These are phyloP conservation scores for Pasiphila rectangulata DNA, from an alignment of 2,888 invertebrate genomes.

Conservation along the genomic window DNA sequence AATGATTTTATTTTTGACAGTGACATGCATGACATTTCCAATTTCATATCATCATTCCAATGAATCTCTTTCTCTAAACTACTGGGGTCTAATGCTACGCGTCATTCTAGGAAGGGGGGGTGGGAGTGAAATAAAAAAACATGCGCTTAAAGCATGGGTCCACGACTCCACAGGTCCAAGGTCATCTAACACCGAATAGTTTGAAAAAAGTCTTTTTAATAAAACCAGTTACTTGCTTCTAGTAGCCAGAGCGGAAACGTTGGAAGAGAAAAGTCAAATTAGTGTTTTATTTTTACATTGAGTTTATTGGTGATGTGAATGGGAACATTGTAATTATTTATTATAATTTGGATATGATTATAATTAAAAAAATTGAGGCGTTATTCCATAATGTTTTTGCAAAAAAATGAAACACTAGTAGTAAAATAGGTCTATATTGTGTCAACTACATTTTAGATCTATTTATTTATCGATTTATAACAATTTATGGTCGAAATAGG, in stretches of 20 bases:
- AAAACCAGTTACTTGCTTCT: slow-evolving; percentile 76
- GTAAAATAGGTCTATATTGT: too few relatives aligned
- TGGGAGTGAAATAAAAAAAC: slow-evolving; percentile 37
- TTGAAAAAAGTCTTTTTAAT: slow-evolving; percentile 37
- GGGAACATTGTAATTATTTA: slow-evolving; percentile 7
- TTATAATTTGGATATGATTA: slow-evolving; percentile 6
- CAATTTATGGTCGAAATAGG: too few relatives aligned
- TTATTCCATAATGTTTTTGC: slow-evolving; percentile 16
- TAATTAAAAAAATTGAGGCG: slow-evolving; percentile 8
- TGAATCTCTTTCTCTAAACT: slow-evolving; percentile 72
- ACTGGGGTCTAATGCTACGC: slow-evolving; percentile 71
- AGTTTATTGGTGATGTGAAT: slow-evolving; percentile 30
- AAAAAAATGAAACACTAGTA: too few relatives aligned
- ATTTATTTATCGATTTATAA: too few relatives aligned
- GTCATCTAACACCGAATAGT: slow-evolving; percentile 61
- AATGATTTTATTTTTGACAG: slow-evolving; percentile 2
- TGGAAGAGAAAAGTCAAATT: slow-evolving; percentile 57
- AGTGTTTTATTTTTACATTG: slow-evolving; percentile 41
- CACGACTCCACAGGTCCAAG: slow-evolving; percentile 25
- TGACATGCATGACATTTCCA: slow-evolving; percentile 6
- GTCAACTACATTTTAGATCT: too few relatives aligned
- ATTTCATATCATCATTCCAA: slow-evolving; percentile 51
- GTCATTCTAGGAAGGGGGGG: slow-evolving; percentile 64
- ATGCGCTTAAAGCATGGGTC: slow-evolving; percentile 34
- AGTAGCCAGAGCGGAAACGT: slow-evolving; percentile 80